A percentile compares a stretch with the other conserved stretches of the same genome.
These are phyloP conservation scores for Caenorhabditis briggsae DNA, from an alignment of 1,140 invertebrate species.

Conservation along the genomic window DNA sequence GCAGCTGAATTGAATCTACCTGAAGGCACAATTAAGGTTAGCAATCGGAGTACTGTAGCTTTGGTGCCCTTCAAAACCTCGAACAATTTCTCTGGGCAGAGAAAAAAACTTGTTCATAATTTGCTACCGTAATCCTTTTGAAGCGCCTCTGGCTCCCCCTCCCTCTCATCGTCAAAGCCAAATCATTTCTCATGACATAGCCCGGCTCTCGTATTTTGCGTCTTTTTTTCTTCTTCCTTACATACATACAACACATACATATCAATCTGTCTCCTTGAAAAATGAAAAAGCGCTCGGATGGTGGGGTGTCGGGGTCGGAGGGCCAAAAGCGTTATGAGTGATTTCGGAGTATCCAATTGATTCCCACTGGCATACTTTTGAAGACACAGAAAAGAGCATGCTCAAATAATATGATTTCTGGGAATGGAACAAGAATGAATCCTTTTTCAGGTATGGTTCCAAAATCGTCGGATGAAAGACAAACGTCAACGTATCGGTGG, in stretches of 20 bases:
- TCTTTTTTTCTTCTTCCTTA: constrained; percentile 20
- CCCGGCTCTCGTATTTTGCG: not conserved
- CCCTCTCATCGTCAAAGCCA: constrained; percentile 2
- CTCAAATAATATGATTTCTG: not conserved
- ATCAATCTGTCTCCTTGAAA: constrained; percentile 19
- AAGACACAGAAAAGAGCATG: not conserved
- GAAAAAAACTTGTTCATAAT: constrained; percentile 20
- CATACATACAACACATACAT: constrained; percentile 39
- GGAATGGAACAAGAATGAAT: not conserved
- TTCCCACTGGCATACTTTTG: constrained; percentile 44
- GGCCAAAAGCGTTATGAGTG: not conserved
- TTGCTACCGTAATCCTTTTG: constrained; percentile 13
- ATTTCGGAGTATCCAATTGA: constrained; percentile 37
- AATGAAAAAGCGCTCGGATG: constrained; percentile 4
- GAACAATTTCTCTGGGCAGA: not conserved
- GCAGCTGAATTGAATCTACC: constrained; percentile 91
- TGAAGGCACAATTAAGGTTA: constrained; percentile 97
- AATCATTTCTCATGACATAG: constrained; percentile 54
- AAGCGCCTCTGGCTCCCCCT: not conserved
- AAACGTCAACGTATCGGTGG: constrained; percentile 79
- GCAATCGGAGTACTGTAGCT: not conserved
- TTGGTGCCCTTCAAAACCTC: too few species aligned
- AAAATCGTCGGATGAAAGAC: constrained; percentile 81
- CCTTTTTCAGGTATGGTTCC: constrained; percentile 80
- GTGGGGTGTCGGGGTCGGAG: not conserved